These are phyloP conservation scores for Meteorus colon DNA, from an alignment of 2,888 invertebrate species.

Conservation along the genomic window DNA sequence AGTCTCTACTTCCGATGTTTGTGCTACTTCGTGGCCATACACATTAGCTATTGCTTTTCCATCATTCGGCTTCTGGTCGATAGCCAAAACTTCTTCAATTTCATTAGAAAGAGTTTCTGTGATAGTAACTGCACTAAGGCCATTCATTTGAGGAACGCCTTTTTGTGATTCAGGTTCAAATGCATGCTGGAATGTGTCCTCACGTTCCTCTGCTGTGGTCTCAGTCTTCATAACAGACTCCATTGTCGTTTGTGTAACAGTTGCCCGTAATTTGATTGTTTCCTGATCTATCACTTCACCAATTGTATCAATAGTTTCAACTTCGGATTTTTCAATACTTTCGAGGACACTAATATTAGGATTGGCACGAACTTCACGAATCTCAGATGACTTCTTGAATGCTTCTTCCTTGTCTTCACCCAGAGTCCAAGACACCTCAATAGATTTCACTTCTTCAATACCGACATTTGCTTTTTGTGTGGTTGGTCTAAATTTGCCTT, in stretches of 20 bases:
- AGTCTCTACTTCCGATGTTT: slow-evolving; percentile 67
- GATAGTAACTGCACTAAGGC: slow-evolving; percentile 59
- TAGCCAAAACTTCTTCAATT: slow-evolving; percentile 54
- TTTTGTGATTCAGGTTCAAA: slow-evolving; percentile 60
- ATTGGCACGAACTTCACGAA: slow-evolving; percentile 45
- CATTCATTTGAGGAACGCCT: slow-evolving; percentile 59
- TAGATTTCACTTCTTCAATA: slow-evolving; percentile 71
- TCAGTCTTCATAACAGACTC: slow-evolving; percentile 61
- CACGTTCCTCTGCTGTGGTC: slow-evolving; percentile 70
- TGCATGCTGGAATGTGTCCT: slow-evolving; percentile 64
- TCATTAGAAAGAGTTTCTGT: slow-evolving; percentile 64
- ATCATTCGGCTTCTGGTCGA: slow-evolving; percentile 58
- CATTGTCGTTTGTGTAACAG: slow-evolving; percentile 56
- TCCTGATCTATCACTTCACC: slow-evolving; percentile 58
- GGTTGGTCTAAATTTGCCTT: slow-evolving; percentile 67
- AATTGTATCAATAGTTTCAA: slow-evolving; percentile 60
- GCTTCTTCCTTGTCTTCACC: slow-evolving; percentile 69
- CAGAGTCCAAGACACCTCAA: slow-evolving; percentile 68
- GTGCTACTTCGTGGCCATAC: slow-evolving; percentile 67
- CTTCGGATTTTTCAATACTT: slow-evolving; percentile 58
- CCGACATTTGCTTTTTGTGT: slow-evolving; percentile 72
- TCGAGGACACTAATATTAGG: slow-evolving; percentile 59
- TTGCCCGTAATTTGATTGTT: slow-evolving; percentile 58
- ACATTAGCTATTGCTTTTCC: slow-evolving; percentile 64
- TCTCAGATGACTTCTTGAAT: slow-evolving; percentile 52